These are phyloP conservation scores for Benthosema pterotum DNA, from an alignment of 2,797 vertebrate genomes.

Conservation along the genomic window DNA sequence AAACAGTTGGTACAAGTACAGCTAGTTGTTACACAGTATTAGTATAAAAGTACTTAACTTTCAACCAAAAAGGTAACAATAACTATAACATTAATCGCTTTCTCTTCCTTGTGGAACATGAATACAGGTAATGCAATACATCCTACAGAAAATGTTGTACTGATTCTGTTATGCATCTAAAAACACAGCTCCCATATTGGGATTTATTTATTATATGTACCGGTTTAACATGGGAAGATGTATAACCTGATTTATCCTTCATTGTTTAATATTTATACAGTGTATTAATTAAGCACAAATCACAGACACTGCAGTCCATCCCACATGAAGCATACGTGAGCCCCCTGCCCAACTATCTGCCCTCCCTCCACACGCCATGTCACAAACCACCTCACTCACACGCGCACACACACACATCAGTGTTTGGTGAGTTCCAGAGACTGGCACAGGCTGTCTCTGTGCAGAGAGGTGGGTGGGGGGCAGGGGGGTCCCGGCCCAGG, in stretches of 20 bases:
- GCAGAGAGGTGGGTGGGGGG: slow-evolving; percentile 28
- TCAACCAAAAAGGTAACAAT: too few relatives aligned
- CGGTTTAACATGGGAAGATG: not conserved
- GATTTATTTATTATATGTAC: slow-evolving; percentile 46
- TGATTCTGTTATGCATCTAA: slow-evolving; percentile 1
- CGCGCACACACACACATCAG: slow-evolving; percentile 55
- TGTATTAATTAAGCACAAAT: slow-evolving; percentile 5
- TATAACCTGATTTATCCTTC: not conserved
- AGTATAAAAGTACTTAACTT: too few relatives aligned
- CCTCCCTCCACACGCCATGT: slow-evolving; percentile 26
- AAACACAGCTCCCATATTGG: slow-evolving; percentile 21
- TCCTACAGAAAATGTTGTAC: not conserved
- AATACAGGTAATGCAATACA: slow-evolving; percentile 1
- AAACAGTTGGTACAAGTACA: too few relatives aligned
- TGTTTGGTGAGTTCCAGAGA: slow-evolving; percentile 70
- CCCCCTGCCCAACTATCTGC: slow-evolving; percentile 52
- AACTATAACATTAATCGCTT: too few relatives aligned
- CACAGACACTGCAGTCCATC: slow-evolving; percentile 45
- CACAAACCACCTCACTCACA: slow-evolving; percentile 22
- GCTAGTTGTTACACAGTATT: too few relatives aligned
- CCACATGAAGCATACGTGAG: slow-evolving; percentile 47
- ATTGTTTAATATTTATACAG: too few relatives aligned
- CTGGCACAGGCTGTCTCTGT: slow-evolving; percentile 83
- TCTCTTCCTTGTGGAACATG: too few relatives aligned
- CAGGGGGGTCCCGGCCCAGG: slow-evolving; percentile 56